These are phyloP conservation scores for Zygaena filipendulae DNA, from an alignment of 2,888 invertebrate genomes.

Conservation along the genomic window DNA sequence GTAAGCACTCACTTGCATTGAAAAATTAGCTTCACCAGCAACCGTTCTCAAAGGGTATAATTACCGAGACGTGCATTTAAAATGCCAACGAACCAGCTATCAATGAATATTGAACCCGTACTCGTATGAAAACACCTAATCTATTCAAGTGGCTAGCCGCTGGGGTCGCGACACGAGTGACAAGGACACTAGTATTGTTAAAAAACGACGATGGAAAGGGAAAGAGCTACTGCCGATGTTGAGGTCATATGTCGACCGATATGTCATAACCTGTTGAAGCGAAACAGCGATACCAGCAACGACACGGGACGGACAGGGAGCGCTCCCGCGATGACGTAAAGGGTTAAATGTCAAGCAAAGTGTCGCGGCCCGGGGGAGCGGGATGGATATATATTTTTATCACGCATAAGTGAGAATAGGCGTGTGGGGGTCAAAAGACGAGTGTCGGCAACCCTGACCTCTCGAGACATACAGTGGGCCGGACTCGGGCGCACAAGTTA, in stretches of 20 bases:
- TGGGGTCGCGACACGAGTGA: constrained; percentile 55
- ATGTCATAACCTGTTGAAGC: constrained; percentile 64
- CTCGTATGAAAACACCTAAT: constrained; percentile 64
- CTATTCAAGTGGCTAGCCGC: constrained; percentile 64
- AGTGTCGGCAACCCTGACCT: constrained; percentile 65
- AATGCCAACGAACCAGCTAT: constrained; percentile 58
- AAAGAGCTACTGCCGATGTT: constrained; percentile 37
- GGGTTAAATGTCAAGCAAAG: constrained; percentile 65
- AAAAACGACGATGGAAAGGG: constrained; percentile 35
- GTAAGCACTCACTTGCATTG: too few relatives aligned
- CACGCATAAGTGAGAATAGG: constrained; percentile 28
- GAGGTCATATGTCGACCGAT: constrained; percentile 63
- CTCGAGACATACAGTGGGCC: constrained; percentile 44
- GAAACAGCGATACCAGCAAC: constrained; percentile 33
- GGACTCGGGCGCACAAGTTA: constrained; percentile 28
- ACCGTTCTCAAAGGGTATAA: too few relatives aligned
- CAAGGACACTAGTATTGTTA: constrained; percentile 35
- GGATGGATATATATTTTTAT: constrained; percentile 28
- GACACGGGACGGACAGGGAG: constrained; percentile 35
- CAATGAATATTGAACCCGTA: constrained; percentile 61
- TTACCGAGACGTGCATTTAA: constrained; percentile 42
- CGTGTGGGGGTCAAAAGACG: constrained; percentile 59
- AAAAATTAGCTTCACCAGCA: too few relatives aligned
- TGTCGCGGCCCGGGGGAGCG: constrained; percentile 56
- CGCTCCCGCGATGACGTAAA: constrained; percentile 53